A percentile compares a stretch with the other conserved stretches of the same genome.
Evolutionary conservation across 30 jellyfish, hydroid and myxozoan species (phyloP).

Genomic region (Cassiopea xamachana): DNA sequence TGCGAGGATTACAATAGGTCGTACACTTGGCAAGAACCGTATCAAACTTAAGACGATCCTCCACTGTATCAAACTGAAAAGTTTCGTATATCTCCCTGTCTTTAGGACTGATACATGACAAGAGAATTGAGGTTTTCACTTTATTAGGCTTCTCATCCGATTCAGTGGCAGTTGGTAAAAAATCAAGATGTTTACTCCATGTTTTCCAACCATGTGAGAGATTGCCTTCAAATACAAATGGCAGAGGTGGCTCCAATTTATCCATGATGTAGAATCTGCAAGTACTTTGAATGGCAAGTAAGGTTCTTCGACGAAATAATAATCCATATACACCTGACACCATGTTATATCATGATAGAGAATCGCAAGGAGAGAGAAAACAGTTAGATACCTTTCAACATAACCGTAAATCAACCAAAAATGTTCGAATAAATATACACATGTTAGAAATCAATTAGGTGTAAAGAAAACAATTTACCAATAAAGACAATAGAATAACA

Average conservation of each 20-base stretch:
- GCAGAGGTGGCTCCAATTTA: neutral
- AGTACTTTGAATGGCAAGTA: too few relatives aligned
- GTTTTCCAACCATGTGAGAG: conserved; percentile 55
- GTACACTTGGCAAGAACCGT: conserved; percentile 41
- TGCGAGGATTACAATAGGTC: conserved; percentile 57
- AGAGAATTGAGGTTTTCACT: conserved; percentile 40
- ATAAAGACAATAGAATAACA: too few relatives aligned
- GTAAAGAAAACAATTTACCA: too few relatives aligned
- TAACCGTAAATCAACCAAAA: too few relatives aligned
- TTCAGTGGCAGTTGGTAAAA: conserved; percentile 50
- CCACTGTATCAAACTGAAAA: conserved; percentile 32
- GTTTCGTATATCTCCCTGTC: conserved; percentile 65
- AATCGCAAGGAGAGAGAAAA: too few relatives aligned
- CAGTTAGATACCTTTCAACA: too few relatives aligned
- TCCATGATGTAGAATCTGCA: neutral
- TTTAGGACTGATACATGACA: conserved; percentile 46
- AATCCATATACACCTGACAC: too few relatives aligned
- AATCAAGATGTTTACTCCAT: conserved; percentile 39
- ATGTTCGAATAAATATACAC: too few relatives aligned
- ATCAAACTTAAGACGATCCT: conserved; percentile 24
- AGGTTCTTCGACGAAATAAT: too few relatives aligned
- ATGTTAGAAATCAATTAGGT: too few relatives aligned
- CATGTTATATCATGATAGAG: too few relatives aligned
- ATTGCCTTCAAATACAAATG: conserved; percentile 56
- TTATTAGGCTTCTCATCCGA: conserved; percentile 56